Evolutionary conservation across 2,797 vertebrate species (phyloP).

Genomic region (Psittacula derbiana): DNA sequence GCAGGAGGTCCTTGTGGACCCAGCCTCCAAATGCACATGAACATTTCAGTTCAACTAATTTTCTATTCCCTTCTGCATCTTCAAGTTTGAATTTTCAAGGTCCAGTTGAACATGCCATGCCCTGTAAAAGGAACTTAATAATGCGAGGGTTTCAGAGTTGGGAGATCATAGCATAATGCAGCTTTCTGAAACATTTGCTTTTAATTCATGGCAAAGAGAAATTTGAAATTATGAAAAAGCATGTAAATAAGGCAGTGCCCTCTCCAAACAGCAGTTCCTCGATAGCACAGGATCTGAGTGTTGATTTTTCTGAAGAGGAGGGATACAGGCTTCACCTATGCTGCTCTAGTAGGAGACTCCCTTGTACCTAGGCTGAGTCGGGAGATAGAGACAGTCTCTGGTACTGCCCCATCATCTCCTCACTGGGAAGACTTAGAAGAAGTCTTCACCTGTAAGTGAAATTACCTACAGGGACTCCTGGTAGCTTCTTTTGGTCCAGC

Average conservation of each 20-base stretch:
- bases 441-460: background rate
- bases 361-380: background rate
- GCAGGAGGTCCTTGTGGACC: background rate
- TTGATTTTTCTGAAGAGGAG: rapidly evolving
- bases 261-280: background rate
- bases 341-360: background rate
- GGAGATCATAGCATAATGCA: background rate
- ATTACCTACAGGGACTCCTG: background rate
- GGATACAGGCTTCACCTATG: background rate
- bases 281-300: background rate
- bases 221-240: background rate
- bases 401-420: background rate
- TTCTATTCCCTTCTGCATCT: background rate
- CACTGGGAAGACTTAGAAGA: background rate
- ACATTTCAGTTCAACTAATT: background rate
- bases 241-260: background rate
- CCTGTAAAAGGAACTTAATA: background rate
- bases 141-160: background rate
- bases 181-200: background rate
- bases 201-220: background rate
- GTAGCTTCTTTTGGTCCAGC: background rate
- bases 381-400: background rate
- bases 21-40: background rate
- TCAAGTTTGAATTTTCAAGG: background rate
- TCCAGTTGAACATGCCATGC: background rate